phyloP scores from a whole-genome alignment of 2,113 vertebrate species.

The Zosterops japonicus region DNA sequence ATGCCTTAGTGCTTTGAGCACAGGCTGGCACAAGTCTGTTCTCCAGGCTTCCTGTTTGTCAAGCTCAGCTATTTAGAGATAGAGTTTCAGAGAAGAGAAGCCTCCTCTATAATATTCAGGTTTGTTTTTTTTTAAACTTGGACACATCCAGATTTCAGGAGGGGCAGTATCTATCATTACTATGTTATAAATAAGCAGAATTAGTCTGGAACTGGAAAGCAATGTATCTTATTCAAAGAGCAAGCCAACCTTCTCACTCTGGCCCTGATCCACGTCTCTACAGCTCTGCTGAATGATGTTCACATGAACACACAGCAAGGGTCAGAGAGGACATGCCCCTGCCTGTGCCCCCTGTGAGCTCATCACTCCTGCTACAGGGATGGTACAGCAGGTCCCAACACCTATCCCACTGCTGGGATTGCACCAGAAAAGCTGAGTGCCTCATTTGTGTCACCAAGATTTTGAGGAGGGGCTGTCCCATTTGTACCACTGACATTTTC shows the following conservation, averaged over 20 bases:
- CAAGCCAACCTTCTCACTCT: neutral
- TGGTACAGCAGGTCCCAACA: neutral
- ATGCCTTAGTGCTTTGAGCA: neutral
- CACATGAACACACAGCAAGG: rapidly evolving
- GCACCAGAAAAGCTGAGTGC: neutral
- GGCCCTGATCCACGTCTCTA: rapidly evolving
- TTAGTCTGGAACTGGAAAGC: neutral
- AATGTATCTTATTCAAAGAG: neutral
- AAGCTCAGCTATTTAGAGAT: neutral
- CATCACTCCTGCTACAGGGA: rapidly evolving
- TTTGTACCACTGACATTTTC: neutral
- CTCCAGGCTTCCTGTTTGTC: neutral
- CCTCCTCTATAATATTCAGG: neutral
- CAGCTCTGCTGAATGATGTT: neutral
- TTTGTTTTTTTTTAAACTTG: neutral
- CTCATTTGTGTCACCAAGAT: neutral
- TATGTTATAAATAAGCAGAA: neutral
- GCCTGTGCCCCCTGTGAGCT: neutral
- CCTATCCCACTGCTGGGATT: neutral
- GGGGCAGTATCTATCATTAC: neutral
- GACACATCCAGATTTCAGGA: neutral
- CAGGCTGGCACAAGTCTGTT: neutral
- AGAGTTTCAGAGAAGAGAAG: neutral
- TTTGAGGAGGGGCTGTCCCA: neutral
- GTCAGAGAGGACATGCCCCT: neutral